Percentiles rank a stretch among this genome's conserved stretches.
Conservation (phyloP, 2,888 invertebrate species). For the Drosophila setosimentum region DNA sequence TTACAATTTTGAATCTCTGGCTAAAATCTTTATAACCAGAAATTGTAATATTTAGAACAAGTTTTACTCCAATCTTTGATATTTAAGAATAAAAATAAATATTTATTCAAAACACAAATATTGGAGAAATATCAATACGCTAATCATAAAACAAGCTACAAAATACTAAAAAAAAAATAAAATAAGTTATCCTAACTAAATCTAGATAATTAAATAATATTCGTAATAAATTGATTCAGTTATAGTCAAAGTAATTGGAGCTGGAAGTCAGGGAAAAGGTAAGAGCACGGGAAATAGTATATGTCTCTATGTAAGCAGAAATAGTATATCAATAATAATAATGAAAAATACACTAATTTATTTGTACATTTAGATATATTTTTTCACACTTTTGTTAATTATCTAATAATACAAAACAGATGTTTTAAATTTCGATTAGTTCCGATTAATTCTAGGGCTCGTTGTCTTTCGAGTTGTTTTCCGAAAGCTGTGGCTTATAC, state of each 20-base stretch:
- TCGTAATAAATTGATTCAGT: neutral
- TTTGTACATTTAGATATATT: constrained; percentile 3
- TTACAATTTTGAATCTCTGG: neutral
- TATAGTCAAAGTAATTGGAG: neutral
- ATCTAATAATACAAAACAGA: neutral
- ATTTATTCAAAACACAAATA: neutral
- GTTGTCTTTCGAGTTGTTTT: constrained; percentile 20
- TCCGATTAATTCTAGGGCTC: neutral
- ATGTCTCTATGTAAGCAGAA: neutral
- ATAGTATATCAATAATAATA: neutral
- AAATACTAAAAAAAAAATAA: neutral
- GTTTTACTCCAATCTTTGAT: too few species aligned
- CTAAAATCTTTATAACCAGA: neutral
- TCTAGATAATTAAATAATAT: neutral
- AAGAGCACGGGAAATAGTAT: neutral
- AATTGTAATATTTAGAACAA: too few species aligned
- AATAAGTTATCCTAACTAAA: neutral
- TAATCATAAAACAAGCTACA: neutral
- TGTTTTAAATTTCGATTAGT: neutral
- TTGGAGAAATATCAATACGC: neutral
- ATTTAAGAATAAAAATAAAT: neutral
- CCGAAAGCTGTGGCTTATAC: constrained; percentile 20
- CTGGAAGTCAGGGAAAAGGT: neutral
- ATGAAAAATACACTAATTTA: neutral
- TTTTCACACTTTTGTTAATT: neutral